These are phyloP conservation scores for Typhlichthys subterraneus DNA, from an alignment of 2,797 vertebrate species.

Conservation along the genomic window DNA sequence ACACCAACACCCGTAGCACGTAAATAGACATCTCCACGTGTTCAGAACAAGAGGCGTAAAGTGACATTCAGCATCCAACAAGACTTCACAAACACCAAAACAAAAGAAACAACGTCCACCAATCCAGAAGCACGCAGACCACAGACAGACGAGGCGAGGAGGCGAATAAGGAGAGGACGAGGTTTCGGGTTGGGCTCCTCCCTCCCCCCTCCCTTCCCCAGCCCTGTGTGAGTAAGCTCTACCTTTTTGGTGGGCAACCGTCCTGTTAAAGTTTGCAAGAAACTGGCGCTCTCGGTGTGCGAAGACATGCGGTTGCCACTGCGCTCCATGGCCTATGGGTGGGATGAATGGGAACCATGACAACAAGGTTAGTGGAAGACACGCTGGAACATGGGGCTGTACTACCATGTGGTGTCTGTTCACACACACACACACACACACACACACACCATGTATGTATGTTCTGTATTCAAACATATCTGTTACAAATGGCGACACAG, in stretches of 20 bases:
- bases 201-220: slow-evolving; percentile 13
- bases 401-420: slow-evolving; percentile 59
- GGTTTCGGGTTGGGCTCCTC: slow-evolving; percentile 58
- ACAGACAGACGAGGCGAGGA: slow-evolving; percentile 72
- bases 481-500: no score
- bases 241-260: slow-evolving; percentile 99
- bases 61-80: slow-evolving; percentile 71
- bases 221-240: slow-evolving; percentile 83
- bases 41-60: slow-evolving; percentile 61
- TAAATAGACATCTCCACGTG: slow-evolving; percentile 39
- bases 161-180: slow-evolving; percentile 48
- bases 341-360: slow-evolving; percentile 96
- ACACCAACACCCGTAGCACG: no score
- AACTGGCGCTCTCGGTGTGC: slow-evolving; percentile 99
- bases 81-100: slow-evolving; percentile 76
- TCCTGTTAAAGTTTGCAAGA: slow-evolving; percentile 99
- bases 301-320: slow-evolving; percentile 99
- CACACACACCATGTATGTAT: slow-evolving; percentile 13
- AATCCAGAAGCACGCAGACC: slow-evolving; percentile 66
- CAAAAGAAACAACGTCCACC: slow-evolving; percentile 76
- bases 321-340: slow-evolving; percentile 98
- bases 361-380: slow-evolving; percentile 88
- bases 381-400: slow-evolving; percentile 66
- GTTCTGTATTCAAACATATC: no score
- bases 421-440: slow-evolving; percentile 31